phyloP scores from a whole-genome alignment of 37 sponge, comb jelly and placozoan species.

The Diacarnus erythraeanus region DNA sequence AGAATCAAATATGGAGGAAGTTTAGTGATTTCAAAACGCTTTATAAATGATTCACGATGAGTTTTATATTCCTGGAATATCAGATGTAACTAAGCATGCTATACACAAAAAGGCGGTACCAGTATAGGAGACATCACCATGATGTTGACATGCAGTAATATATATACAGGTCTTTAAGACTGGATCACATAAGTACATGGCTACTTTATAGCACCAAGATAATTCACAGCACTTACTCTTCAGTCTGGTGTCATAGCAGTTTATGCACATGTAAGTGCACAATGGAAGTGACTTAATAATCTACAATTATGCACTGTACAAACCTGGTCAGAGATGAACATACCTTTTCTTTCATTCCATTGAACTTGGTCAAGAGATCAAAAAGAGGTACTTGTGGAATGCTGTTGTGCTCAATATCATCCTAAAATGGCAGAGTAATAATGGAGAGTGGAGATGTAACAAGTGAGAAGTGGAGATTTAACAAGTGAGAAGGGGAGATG shows the following conservation, averaged over 20 bases:
- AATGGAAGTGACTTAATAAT: too few species aligned
- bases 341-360: conserved; percentile 81
- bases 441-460: background rate
- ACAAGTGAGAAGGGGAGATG: too few species aligned
- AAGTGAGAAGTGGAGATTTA: background rate
- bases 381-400: conserved; percentile 94
- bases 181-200: too few species aligned
- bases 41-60: conserved; percentile 80
- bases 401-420: conserved; percentile 93
- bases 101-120: too few species aligned
- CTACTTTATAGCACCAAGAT: too few species aligned
- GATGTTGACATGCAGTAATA: too few species aligned
- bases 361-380: conserved; percentile 88
- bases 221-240: too few species aligned
- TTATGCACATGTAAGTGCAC: too few species aligned
- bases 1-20: conserved; percentile 94
- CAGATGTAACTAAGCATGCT: background rate
- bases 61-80: conserved; percentile 89
- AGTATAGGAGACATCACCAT: conserved; percentile 5
- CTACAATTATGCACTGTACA: background rate
- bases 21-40: conserved; percentile 87
- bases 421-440: conserved; percentile 49
- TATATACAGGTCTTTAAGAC: too few species aligned
- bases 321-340: background rate
- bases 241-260: too few species aligned